Base-by-base conservation (phyloP, 2,113 vertebrate genomes). In the Probosciger aterrimus region DNA sequence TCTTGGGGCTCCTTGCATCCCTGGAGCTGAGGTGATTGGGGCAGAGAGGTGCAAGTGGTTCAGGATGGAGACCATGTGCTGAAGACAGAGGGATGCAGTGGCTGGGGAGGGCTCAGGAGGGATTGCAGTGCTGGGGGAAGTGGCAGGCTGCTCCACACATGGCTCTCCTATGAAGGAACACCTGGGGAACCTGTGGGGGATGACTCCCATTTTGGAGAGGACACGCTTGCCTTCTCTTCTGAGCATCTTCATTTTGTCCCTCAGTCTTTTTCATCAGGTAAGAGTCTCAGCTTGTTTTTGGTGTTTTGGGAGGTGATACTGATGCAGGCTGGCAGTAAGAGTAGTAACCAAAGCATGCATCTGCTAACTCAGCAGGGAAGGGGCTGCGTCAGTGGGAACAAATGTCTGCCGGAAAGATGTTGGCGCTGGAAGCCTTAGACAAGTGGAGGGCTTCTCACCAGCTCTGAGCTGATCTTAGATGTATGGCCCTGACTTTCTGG, bases 101-200 rank as follows among this genome's bases (percentile, higher is more conserved):
- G 53, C 67, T 8, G 55, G 37, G 43, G 18, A 44, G 14, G 53
- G 86, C 59, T 74, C 60, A 1, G 23, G 18, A 20, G 53, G 39
- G 14, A 23, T 28, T 20, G n/a, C 68, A 13, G 74, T 6, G 62
- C 65, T 8, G 78, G 28, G 69, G 47, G 59, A 47, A 47, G 28
- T 1, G 1, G 43, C 78, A 17, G 50, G 28, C 62, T 75, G 79
- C 79, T 71, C 52, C 1, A 3, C 7, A 74, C 24, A 1, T 0
- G 0, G 39, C 74, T 69, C 6, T 69, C 31, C 53, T 39, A 41
- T 18, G 7, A 3, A 52, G 62, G 20, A 50, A 31, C 37, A 3
- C 39, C 14, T 68, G 39, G 23, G 22, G 25, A 89, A 4, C 35
- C 33, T 8, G 0, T 0, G 2, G 6, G 2, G 8, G 30, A 31